Percentiles rank a stretch among this genome's conserved stretches.
Conservation (phyloP, 2,888 invertebrate species). For the Crocallis elinguaria region DNA sequence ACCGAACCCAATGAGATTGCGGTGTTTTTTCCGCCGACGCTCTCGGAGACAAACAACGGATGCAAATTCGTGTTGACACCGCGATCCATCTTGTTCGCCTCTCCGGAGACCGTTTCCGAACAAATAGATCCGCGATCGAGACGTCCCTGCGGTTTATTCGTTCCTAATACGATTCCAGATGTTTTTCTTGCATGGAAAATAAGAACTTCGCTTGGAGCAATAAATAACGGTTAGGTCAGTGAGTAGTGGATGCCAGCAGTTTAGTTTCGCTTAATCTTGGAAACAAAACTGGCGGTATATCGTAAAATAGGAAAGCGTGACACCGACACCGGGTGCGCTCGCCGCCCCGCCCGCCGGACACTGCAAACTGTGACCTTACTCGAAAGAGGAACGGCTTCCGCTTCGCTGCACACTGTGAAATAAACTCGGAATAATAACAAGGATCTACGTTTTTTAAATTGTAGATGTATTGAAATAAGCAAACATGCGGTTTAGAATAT, state of each 20-base stretch:
- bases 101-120: conserved; percentile 77
- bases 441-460: too few relatives aligned
- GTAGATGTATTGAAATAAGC: too few relatives aligned
- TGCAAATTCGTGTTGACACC: conserved; percentile 85
- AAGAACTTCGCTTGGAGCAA: conserved; percentile 52
- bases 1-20: conserved; percentile 81
- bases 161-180: conserved; percentile 62
- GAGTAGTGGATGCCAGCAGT: conserved; percentile 68
- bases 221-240: conserved; percentile 63
- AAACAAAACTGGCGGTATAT: conserved; percentile 70
- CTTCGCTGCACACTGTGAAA: conserved; percentile 53
- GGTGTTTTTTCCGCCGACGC: conserved; percentile 79
- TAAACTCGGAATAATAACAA: conserved; percentile 33
- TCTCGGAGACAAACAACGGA: conserved; percentile 82
- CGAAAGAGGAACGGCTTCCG: conserved; percentile 64
- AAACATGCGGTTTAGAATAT: too few relatives aligned
- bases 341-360: conserved; percentile 49
- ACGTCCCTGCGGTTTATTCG: conserved; percentile 68
- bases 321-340: conserved; percentile 47
- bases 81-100: conserved; percentile 83
- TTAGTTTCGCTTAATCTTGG: conserved; percentile 78
- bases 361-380: conserved; percentile 72
- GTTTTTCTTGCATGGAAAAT: conserved; percentile 62
- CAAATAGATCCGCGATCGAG: conserved; percentile 80
- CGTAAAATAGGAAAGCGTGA: conserved; percentile 67